phyloP scores from a whole-genome alignment of 2,797 vertebrate genomes.

The Sparus aurata region DNA sequence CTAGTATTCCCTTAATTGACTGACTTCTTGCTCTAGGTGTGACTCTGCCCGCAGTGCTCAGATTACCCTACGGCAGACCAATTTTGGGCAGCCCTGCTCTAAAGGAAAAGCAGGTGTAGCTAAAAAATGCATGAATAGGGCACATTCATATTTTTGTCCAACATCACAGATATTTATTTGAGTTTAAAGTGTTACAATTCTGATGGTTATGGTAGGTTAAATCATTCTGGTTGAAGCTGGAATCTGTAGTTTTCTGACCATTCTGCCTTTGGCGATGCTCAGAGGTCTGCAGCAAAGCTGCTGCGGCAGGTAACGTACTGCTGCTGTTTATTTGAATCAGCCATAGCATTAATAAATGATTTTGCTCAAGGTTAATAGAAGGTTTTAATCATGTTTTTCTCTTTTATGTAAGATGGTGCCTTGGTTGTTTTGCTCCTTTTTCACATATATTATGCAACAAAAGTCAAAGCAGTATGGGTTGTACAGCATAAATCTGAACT shows the following conservation, averaged over 20 bases:
- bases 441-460: neutral
- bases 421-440: slow-evolving; percentile 9
- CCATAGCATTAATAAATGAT: slow-evolving; percentile 4
- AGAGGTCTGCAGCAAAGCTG: slow-evolving; percentile 16
- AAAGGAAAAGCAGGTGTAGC: neutral
- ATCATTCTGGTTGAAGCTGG: slow-evolving; percentile 1
- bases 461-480: slow-evolving; percentile 12
- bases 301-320: slow-evolving; percentile 3
- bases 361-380: slow-evolving; percentile 4
- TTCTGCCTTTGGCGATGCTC: neutral
- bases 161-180: neutral
- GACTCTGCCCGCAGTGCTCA: too few species aligned
- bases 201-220: neutral
- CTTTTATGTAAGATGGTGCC: neutral
- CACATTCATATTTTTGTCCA: neutral
- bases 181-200: neutral
- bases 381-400: slow-evolving; percentile 5
- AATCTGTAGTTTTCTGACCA: slow-evolving; percentile 7
- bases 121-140: neutral
- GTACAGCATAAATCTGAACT: neutral
- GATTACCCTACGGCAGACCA: too few species aligned
- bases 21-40: too few species aligned
- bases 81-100: neutral
- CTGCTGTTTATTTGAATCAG: slow-evolving; percentile 15
- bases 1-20: too few species aligned